Percentiles rank a stretch among this genome's conserved stretches.
phyloP scores from a whole-genome alignment of 1,140 invertebrate species.

The Pararge aegeria region DNA sequence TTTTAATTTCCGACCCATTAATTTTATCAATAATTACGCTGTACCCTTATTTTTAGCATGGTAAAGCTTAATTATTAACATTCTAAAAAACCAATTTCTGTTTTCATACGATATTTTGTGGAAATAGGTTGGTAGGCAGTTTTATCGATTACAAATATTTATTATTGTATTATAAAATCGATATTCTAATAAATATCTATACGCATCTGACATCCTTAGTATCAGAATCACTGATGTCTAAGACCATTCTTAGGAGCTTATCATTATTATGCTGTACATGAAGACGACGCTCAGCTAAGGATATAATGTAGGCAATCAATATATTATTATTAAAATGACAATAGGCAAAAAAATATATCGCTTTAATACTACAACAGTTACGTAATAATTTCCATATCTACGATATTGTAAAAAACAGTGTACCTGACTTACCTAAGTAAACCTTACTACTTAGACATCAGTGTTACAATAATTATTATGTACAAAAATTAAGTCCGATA shows the following conservation, averaged over 20 bases:
- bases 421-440: constrained; percentile 61
- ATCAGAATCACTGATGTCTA: constrained; percentile 14
- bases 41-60: background rate
- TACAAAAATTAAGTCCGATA: constrained; percentile 73
- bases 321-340: constrained; percentile 39
- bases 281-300: constrained; percentile 34
- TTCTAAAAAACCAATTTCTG: background rate
- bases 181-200: constrained; percentile 5
- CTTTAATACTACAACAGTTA: constrained; percentile 71
- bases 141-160: background rate
- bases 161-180: background rate
- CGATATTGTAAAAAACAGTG: constrained; percentile 78
- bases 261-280: constrained; percentile 35
- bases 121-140: background rate
- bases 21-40: background rate
- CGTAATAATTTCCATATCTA: constrained; percentile 66
- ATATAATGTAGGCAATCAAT: constrained; percentile 38
- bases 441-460: constrained; percentile 48
- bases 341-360: constrained; percentile 46
- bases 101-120: constrained; percentile 3
- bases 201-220: constrained; percentile 1
- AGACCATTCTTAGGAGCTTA: constrained; percentile 12
- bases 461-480: constrained; percentile 65
- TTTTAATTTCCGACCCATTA: background rate
- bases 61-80: background rate